These are phyloP conservation scores for Morpho achilles DNA, from an alignment of 2,888 invertebrate species.

Conservation along the genomic window DNA sequence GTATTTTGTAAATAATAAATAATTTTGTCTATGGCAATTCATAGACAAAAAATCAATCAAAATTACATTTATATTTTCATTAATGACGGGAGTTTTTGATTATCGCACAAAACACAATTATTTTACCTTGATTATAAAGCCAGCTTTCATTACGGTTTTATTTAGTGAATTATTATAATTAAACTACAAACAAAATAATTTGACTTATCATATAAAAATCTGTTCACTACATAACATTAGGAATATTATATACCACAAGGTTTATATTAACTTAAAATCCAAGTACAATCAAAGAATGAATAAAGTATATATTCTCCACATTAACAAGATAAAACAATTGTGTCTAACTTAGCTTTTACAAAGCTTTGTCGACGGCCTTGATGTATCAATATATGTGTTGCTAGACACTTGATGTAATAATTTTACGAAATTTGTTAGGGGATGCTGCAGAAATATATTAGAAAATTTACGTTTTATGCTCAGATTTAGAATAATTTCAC, in stretches of 20 bases:
- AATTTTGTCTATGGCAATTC: no score
- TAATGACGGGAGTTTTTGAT: conserved; percentile 47
- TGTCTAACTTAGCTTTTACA: conserved; percentile 30
- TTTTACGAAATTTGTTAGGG: conserved; percentile 5
- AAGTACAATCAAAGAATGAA: no score
- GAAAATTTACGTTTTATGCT: neutral
- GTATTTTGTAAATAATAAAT: no score
- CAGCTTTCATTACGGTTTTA: no score
- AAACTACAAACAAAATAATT: no score
- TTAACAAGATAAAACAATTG: conserved; percentile 50
- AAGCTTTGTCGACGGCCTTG: conserved; percentile 31
- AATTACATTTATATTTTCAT: neutral
- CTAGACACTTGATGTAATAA: neutral
- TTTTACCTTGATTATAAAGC: conserved; percentile 45
- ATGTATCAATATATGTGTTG: conserved; percentile 25
- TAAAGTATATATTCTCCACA: no score
- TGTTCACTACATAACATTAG: no score
- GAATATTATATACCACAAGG: no score
- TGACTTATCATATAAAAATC: no score
- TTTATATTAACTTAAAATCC: no score
- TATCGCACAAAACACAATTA: conserved; percentile 45
- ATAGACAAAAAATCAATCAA: neutral
- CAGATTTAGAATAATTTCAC: neutral
- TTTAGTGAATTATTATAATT: no score
- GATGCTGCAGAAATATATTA: neutral